A percentile compares a stretch with the other conserved stretches of the same genome.
These are phyloP conservation scores for Itoplectis maculator DNA, from an alignment of 2,888 invertebrate species.

Conservation along the genomic window DNA sequence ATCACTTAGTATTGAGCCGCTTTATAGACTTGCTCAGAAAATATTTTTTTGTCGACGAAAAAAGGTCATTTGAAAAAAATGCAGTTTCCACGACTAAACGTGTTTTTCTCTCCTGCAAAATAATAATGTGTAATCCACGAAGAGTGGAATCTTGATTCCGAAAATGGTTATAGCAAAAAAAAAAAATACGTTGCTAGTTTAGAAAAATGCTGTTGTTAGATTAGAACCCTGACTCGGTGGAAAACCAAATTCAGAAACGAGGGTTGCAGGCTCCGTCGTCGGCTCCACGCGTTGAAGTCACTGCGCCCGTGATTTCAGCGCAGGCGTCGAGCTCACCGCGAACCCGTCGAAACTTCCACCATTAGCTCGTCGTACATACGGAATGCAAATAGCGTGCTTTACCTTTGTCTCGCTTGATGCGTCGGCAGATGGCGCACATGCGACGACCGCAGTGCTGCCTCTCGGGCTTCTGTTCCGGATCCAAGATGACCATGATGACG, in stretches of 20 bases:
- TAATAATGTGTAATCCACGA: too few species aligned
- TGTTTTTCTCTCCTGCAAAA: too few species aligned
- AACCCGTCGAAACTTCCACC: constrained; percentile 20
- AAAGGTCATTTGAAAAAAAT: too few species aligned
- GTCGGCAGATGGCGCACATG: constrained; percentile 84
- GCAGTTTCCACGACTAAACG: too few species aligned
- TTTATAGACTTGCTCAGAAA: too few species aligned
- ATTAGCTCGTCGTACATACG: constrained; percentile 15
- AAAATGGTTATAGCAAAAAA: too few species aligned
- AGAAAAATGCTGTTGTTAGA: neutral
- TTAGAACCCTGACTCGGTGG: too few species aligned
- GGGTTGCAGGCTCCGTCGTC: constrained; percentile 1
- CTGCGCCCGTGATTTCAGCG: constrained; percentile 47
- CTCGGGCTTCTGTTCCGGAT: constrained; percentile 83
- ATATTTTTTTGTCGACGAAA: too few species aligned
- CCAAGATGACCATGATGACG: constrained; percentile 83
- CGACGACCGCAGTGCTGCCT: constrained; percentile 83
- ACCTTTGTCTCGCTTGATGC: constrained; percentile 84
- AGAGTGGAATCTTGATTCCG: too few species aligned
- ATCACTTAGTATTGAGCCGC: too few species aligned
- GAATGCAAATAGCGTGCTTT: constrained; percentile 67
- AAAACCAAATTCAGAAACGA: constrained; percentile 60
- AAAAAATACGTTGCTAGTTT: too few species aligned
- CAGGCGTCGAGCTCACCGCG: constrained; percentile 59
- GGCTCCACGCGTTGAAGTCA: constrained; percentile 71